phyloP scores from a whole-genome alignment of 2,113 vertebrate genomes.

The Uria aalge region DNA sequence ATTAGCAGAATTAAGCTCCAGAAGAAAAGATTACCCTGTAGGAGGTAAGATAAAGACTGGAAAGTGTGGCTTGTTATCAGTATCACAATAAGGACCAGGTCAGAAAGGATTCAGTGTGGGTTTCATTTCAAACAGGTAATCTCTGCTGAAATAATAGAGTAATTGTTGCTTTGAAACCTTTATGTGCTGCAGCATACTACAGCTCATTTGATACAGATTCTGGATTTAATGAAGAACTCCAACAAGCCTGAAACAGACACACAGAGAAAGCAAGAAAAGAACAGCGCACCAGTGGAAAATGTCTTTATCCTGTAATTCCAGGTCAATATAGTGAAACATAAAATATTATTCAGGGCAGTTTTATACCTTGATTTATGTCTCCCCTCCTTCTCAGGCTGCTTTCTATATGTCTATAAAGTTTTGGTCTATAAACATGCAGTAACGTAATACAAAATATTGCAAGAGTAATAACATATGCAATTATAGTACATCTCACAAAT shows the following conservation, averaged over 20 bases:
- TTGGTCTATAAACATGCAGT: slow-evolving; percentile 47
- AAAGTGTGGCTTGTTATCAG: slow-evolving; percentile 78
- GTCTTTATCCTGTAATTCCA: slow-evolving; percentile 49
- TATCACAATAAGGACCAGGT: slow-evolving; percentile 70
- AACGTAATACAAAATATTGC: slow-evolving; percentile 50
- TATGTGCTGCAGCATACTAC: slow-evolving; percentile 46
- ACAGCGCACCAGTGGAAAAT: slow-evolving; percentile 10
- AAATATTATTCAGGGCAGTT: slow-evolving; percentile 49
- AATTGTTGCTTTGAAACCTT: slow-evolving; percentile 70
- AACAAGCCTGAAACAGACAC: not conserved
- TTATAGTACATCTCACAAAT: slow-evolving; percentile 46
- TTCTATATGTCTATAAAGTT: slow-evolving; percentile 57
- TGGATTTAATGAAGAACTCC: slow-evolving; percentile 33
- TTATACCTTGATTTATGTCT: slow-evolving; percentile 52
- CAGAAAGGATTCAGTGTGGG: slow-evolving; percentile 67
- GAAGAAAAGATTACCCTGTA: slow-evolving; percentile 72
- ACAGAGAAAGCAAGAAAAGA: not conserved
- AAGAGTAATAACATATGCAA: slow-evolving; percentile 45
- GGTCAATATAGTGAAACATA: slow-evolving; percentile 46
- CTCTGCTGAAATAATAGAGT: slow-evolving; percentile 72
- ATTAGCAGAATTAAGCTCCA: slow-evolving; percentile 79
- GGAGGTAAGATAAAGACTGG: slow-evolving; percentile 75
- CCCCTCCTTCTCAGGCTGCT: slow-evolving; percentile 19
- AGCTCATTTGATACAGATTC: slow-evolving; percentile 58
- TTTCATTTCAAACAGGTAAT: slow-evolving; percentile 76